phyloP scores from a whole-genome alignment of 1,140 invertebrate genomes.

The Saxidomus purpurata region DNA sequence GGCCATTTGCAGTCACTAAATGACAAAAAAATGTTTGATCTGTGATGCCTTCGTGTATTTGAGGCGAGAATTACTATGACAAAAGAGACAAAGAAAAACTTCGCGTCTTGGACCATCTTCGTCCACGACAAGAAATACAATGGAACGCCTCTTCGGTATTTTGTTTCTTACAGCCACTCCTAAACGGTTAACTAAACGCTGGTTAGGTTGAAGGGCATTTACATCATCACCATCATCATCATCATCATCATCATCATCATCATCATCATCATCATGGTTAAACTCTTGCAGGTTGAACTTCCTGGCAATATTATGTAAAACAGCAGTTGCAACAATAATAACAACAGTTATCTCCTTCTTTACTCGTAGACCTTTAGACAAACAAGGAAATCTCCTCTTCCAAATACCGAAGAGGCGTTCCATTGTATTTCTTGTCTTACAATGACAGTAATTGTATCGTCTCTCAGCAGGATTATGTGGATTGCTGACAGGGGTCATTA shows the following conservation, averaged over 20 bases:
- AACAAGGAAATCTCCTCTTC: not conserved
- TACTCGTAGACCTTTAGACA: not conserved
- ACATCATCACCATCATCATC: too few relatives aligned
- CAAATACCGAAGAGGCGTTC: not conserved
- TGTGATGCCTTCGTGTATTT: too few relatives aligned
- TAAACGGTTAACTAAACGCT: not conserved
- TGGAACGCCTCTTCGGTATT: too few relatives aligned
- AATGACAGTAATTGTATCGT: not conserved
- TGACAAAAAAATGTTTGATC: too few relatives aligned
- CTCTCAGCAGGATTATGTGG: not conserved
- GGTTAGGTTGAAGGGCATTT: not conserved
- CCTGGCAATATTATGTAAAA: not conserved
- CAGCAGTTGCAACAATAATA: not conserved
- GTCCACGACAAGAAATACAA: too few relatives aligned
- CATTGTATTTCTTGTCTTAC: not conserved
- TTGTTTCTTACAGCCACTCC: not conserved
- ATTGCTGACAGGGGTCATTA: not conserved
- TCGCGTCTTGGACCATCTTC: too few relatives aligned
- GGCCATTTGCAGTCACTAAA: too few relatives aligned
- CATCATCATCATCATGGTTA: not conserved
- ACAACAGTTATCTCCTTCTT: not conserved
- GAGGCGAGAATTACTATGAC: too few relatives aligned
- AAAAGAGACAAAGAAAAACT: too few relatives aligned
- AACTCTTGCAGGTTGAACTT: not conserved
- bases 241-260: not conserved